phyloP scores from a whole-genome alignment of 1,140 invertebrate genomes.

The Plectus sambesii region DNA sequence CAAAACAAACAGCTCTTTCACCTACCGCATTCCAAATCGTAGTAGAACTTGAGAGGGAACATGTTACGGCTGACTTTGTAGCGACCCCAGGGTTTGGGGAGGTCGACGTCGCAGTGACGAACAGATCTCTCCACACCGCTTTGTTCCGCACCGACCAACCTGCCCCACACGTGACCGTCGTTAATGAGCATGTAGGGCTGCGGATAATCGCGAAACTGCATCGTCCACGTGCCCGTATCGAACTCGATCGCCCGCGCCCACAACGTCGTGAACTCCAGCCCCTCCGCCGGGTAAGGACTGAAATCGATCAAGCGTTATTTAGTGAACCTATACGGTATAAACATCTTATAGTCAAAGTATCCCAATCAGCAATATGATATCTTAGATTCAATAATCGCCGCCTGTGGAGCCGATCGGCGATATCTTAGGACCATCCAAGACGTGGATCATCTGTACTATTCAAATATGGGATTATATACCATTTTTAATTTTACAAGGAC shows the following conservation, averaged over 20 bases:
- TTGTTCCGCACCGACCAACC: constrained; percentile 76
- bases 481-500: no score
- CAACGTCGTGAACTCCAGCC: constrained; percentile 73
- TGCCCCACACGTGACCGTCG: constrained; percentile 72
- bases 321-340: neutral
- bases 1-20: neutral
- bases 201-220: constrained; percentile 86
- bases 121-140: constrained; percentile 23
- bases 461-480: no score
- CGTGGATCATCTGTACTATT: no score
- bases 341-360: constrained; percentile 6
- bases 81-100: constrained; percentile 50
- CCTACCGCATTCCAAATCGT: constrained; percentile 76
- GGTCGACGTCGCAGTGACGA: constrained; percentile 46
- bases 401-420: neutral
- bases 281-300: constrained; percentile 78
- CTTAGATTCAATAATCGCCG: neutral
- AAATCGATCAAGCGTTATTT: constrained; percentile 20
- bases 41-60: constrained; percentile 89
- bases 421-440: neutral
- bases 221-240: constrained; percentile 68
- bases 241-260: constrained; percentile 77
- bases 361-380: neutral
- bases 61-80: constrained; percentile 59
- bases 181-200: constrained; percentile 69